These are phyloP conservation scores for Leptopilina myrica DNA, from an alignment of 2,888 invertebrate genomes.

Conservation along the genomic window DNA sequence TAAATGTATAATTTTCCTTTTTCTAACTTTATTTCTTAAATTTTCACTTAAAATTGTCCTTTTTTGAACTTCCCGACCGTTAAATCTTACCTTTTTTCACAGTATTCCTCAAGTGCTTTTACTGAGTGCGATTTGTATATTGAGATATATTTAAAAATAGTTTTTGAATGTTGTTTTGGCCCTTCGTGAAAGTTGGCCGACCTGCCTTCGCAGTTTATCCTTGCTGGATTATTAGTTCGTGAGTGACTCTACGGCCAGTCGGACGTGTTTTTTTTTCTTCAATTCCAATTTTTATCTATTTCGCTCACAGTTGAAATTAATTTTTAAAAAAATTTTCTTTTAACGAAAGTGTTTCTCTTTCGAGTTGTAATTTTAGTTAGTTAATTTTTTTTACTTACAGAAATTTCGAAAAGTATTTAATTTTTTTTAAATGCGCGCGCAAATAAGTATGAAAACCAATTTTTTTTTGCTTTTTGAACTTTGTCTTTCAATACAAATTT, in stretches of 20 bases:
- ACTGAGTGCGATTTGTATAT: conserved; percentile 18
- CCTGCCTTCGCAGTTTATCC: conserved; percentile 39
- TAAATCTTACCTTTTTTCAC: neutral
- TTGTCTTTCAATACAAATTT: too few relatives aligned
- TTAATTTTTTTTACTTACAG: too few relatives aligned
- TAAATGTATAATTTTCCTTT: too few relatives aligned
- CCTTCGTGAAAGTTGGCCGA: conserved; percentile 39
- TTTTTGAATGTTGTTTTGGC: conserved; percentile 25
- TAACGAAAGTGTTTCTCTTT: too few relatives aligned
- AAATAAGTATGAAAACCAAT: too few relatives aligned
- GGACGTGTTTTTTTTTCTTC: conserved; percentile 8
- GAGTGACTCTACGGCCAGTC: conserved; percentile 43
- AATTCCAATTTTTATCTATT: neutral
- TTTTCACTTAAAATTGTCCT: neutral
- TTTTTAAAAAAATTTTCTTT: too few relatives aligned
- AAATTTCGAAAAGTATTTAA: too few relatives aligned
- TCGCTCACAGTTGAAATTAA: neutral
- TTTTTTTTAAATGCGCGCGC: too few relatives aligned
- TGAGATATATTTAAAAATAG: conserved; percentile 42
- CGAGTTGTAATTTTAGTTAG: too few relatives aligned
- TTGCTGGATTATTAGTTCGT: conserved; percentile 48
- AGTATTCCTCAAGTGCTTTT: conserved; percentile 5
- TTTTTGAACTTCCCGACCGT: neutral
- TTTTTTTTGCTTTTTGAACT: too few relatives aligned
- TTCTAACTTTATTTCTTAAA: neutral